phyloP scores from a whole-genome alignment of 2,888 invertebrate species.

The Antheraea assamensis region DNA sequence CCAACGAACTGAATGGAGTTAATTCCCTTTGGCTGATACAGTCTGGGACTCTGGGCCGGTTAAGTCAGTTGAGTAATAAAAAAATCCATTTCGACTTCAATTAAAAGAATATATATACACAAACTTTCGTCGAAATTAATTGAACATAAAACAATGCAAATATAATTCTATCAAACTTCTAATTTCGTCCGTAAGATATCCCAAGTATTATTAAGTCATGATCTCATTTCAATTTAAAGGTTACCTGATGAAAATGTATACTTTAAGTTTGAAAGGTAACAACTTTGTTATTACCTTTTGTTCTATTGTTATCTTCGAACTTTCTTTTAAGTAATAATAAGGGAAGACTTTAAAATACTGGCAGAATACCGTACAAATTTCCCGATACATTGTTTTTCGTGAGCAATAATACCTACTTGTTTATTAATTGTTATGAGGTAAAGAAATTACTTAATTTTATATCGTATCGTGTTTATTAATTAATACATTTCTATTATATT shows the following conservation, averaged over 20 bases:
- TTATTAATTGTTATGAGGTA: neutral
- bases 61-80: constrained; percentile 13
- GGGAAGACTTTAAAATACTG: neutral
- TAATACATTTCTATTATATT: neutral
- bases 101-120: neutral
- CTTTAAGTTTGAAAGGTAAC: neutral
- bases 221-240: neutral
- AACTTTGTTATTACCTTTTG: neutral
- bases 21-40: constrained; percentile 48
- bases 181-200: neutral
- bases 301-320: neutral
- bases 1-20: constrained; percentile 44
- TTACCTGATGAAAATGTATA: neutral
- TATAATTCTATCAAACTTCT: neutral
- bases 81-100: neutral
- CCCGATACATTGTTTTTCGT: neutral
- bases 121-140: neutral
- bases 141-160: neutral
- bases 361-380: neutral
- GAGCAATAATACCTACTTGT: neutral
- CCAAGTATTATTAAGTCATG: neutral
- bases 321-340: neutral
- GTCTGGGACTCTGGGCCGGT: constrained; percentile 21
- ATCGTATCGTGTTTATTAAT: neutral
- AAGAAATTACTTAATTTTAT: neutral